These are phyloP conservation scores for Esperia sulphurella DNA, from an alignment of 2,888 invertebrate genomes.

Conservation along the genomic window DNA sequence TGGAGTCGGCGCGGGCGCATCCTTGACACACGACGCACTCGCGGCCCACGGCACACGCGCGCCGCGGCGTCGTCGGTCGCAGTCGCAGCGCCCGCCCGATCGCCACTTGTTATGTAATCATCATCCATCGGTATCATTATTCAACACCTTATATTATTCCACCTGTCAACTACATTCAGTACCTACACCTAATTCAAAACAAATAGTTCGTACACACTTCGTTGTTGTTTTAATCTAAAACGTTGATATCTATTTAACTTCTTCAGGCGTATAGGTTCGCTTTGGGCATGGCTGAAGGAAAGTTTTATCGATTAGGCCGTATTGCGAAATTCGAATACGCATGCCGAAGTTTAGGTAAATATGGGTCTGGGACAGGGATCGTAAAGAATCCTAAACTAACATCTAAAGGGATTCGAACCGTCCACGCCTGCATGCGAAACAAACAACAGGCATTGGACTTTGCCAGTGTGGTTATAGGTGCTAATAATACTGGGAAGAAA, in stretches of 20 bases:
- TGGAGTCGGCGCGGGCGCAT: conserved; percentile 42
- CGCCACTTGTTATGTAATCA: conserved; percentile 55
- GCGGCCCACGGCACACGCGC: conserved; percentile 35
- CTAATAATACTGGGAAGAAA: no score
- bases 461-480: not conserved
- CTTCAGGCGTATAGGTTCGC: conserved; percentile 3
- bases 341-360: conserved; percentile 5
- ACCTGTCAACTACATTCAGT: conserved; percentile 21
- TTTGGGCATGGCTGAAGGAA: conserved; percentile 3
- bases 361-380: not conserved
- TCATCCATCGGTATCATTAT: conserved; percentile 47
- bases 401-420: not conserved
- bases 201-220: conserved; percentile 2
- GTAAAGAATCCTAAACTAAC: not conserved
- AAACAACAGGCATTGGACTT: not conserved
- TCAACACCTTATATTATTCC: conserved; percentile 43
- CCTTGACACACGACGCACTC: conserved; percentile 62
- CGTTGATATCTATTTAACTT: conserved; percentile 1
- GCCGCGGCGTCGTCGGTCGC: conserved; percentile 27
- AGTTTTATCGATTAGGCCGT: conserved; percentile 5
- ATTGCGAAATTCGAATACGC: conserved; percentile 11
- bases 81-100: conserved; percentile 17
- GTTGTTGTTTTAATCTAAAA: conserved; percentile 4
- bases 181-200: conserved; percentile 10
- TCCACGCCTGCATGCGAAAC: not conserved